Evolutionary conservation across 2,113 vertebrate species (phyloP).

Genomic region (Rafetus swinhoei): DNA sequence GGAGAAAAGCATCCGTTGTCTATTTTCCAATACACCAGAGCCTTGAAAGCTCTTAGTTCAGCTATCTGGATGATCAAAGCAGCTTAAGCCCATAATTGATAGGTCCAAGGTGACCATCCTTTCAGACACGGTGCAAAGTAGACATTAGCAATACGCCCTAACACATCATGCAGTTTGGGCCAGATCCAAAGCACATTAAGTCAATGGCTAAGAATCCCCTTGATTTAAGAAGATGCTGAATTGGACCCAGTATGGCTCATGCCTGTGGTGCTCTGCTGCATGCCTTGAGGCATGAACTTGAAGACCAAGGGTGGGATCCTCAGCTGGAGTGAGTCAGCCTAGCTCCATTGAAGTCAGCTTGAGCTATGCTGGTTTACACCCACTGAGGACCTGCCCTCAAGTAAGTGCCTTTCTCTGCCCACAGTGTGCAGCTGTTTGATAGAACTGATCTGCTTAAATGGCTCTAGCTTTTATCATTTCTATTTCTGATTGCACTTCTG

Average conservation of each 20-base stretch:
- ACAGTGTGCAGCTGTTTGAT: not conserved
- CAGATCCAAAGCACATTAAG: not conserved
- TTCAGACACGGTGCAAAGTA: not conserved
- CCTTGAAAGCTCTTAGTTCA: not conserved
- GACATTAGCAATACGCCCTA: not conserved
- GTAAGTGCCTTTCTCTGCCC: not conserved
- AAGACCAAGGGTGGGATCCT: not conserved
- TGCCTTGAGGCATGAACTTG: not conserved
- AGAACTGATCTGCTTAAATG: not conserved
- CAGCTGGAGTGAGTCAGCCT: not conserved
- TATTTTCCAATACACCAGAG: conserved; percentile 2
- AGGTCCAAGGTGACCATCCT: not conserved
- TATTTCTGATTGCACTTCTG: conserved; percentile 5
- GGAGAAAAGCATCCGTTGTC: conserved; percentile 34
- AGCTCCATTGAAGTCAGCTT: not conserved
- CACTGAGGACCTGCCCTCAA: not conserved
- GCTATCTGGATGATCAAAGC: conserved; percentile 18
- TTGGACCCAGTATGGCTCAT: not conserved
- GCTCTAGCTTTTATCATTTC: not conserved
- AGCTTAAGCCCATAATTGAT: not conserved
- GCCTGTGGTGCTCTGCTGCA: not conserved
- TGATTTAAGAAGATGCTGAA: not conserved
- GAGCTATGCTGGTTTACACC: not conserved
- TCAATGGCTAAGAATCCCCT: not conserved
- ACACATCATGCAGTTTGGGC: not conserved